A percentile compares a stretch with the other conserved stretches of the same genome.
These are phyloP conservation scores for Lycocorax pyrrhopterus DNA, from an alignment of 2,113 vertebrate genomes.

Conservation along the genomic window DNA sequence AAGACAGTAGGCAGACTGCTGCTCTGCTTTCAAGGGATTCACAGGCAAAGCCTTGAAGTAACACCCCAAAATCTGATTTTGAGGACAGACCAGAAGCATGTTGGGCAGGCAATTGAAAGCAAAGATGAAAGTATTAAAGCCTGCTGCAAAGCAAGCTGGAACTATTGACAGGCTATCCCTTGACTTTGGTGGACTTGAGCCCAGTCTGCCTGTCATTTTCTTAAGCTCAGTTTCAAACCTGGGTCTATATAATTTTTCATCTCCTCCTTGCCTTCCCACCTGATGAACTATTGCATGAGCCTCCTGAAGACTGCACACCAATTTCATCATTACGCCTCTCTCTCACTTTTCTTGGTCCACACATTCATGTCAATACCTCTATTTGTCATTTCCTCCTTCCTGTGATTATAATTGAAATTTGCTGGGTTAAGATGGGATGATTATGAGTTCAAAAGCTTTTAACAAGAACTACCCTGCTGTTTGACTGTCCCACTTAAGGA, in stretches of 20 bases:
- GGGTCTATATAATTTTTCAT: background rate
- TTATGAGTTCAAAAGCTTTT: background rate
- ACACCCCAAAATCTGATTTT: background rate
- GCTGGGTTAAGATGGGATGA: background rate
- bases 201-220: background rate
- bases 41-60: background rate
- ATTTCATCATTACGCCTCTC: background rate
- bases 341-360: background rate
- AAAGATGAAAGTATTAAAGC: background rate
- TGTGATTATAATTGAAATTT: background rate
- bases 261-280: background rate
- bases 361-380: background rate
- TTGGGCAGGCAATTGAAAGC: background rate
- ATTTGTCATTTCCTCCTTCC: background rate
- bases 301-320: background rate
- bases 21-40: background rate
- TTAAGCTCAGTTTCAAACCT: background rate
- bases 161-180: background rate
- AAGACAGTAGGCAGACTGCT: background rate
- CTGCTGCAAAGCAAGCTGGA: background rate
- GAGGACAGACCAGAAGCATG: background rate
- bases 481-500: background rate
- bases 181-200: rapidly evolving
- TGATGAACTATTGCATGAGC: background rate
- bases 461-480: background rate